These are phyloP conservation scores for Poeciliopsis presidionis DNA, from an alignment of 2,797 vertebrate genomes.

Conservation along the genomic window DNA sequence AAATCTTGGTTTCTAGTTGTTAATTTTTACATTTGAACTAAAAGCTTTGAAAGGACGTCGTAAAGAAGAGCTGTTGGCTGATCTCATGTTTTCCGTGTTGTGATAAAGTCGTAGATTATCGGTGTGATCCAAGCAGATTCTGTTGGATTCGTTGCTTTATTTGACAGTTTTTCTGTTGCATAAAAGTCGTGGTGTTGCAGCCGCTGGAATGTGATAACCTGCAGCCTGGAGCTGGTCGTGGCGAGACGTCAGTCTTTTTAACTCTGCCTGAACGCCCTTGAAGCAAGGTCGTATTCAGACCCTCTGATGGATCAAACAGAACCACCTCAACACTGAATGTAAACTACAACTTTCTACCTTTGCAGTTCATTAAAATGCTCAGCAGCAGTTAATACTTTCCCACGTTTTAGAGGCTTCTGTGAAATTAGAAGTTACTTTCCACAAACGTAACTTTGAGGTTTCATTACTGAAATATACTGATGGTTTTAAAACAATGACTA, in stretches of 20 bases:
- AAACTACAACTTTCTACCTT: not conserved
- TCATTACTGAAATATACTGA: not conserved
- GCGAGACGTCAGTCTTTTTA: not conserved
- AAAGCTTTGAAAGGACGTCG: not conserved
- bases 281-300: not conserved
- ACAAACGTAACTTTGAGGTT: not conserved
- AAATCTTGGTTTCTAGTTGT: not conserved
- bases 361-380: not conserved
- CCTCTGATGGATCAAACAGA: not conserved
- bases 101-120: not conserved
- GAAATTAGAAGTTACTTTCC: not conserved
- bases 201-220: conserved; percentile 1
- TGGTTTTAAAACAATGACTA: not conserved
- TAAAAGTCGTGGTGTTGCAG: not conserved
- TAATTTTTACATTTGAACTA: not conserved
- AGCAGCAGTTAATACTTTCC: not conserved
- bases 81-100: not conserved
- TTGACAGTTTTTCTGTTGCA: conserved; percentile 4
- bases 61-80: not conserved
- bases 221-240: not conserved
- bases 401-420: not conserved
- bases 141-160: not conserved
- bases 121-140: not conserved
- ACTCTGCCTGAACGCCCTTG: not conserved
- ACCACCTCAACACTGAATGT: not conserved